Percentiles rank a stretch among this genome's conserved stretches.
Conservation (phyloP, 2,797 vertebrate genomes). For the Todus mexicanus region DNA sequence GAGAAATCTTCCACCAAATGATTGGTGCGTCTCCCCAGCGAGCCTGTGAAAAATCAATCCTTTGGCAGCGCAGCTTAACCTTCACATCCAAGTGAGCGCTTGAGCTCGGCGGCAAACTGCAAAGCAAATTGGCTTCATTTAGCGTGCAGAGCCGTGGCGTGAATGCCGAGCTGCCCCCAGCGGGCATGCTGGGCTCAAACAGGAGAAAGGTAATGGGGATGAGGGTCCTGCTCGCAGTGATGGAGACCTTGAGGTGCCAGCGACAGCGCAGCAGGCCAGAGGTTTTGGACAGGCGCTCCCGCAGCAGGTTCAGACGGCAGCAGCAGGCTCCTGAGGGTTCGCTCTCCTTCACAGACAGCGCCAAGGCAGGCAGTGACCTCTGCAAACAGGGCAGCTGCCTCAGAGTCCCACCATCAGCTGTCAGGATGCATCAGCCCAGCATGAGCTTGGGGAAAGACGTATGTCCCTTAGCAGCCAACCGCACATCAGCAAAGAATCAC, state of each 20-base stretch:
- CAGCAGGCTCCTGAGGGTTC: neutral
- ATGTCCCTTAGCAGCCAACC: neutral
- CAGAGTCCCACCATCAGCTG: neutral
- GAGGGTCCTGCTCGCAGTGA: fast-evolving
- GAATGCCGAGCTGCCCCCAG: neutral
- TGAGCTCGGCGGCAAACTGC: neutral
- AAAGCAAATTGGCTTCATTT: neutral
- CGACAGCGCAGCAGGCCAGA: neutral
- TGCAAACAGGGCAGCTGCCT: neutral
- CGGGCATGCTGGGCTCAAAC: neutral
- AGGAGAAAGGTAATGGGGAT: neutral
- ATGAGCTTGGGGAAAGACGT: neutral
- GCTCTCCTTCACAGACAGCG: neutral
- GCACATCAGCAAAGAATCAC: neutral
- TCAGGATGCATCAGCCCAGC: neutral
- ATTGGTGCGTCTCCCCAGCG: neutral
- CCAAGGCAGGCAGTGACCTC: neutral
- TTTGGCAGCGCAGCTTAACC: constrained; percentile 15
- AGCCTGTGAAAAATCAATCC: neutral
- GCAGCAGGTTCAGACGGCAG: neutral
- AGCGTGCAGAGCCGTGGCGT: neutral
- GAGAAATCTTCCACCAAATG: neutral
- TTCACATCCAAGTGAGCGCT: neutral
- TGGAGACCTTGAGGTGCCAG: neutral
- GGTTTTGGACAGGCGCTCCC: neutral